These are phyloP conservation scores for Caenorhabditis sp. DNA, from an alignment of 2,888 invertebrate species.

Conservation along the genomic window DNA sequence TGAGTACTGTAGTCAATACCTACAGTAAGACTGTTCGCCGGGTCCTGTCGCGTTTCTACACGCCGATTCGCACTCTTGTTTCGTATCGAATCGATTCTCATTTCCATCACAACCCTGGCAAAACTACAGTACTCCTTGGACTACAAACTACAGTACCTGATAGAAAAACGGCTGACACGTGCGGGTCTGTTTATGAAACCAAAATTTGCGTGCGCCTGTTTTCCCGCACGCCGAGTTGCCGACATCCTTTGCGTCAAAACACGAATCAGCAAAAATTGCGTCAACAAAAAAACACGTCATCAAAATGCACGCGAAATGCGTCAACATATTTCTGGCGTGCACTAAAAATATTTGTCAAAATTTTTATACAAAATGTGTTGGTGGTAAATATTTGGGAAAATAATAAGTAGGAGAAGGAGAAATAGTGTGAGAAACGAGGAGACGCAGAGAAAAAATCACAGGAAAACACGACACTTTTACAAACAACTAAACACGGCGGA, in stretches of 20 bases:
- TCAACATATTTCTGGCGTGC: too few relatives aligned
- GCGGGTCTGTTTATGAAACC: slow-evolving; percentile 59
- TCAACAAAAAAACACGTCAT: not conserved
- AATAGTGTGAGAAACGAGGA: not conserved
- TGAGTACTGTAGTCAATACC: not conserved
- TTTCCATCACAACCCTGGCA: slow-evolving; percentile 63
- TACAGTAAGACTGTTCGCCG: slow-evolving; percentile 23
- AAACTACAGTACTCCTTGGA: not conserved
- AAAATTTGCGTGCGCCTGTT: slow-evolving; percentile 57
- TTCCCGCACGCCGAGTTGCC: slow-evolving; percentile 51
- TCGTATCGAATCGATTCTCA: slow-evolving; percentile 57
- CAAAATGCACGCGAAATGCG: too few relatives aligned
- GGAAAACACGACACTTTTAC: not conserved
- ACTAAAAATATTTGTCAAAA: too few relatives aligned
- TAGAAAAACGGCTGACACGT: slow-evolving; percentile 68
- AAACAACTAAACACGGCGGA: too few relatives aligned
- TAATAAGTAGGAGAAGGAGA: not conserved
- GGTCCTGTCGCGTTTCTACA: slow-evolving; percentile 27
- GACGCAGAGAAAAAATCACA: not conserved
- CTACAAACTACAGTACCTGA: slow-evolving; percentile 30
- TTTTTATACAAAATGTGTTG: not conserved
- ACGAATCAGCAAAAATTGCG: not conserved
- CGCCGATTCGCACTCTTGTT: slow-evolving; percentile 48
- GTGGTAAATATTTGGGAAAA: not conserved
- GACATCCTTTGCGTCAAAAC: slow-evolving; percentile 1